phyloP scores from a whole-genome alignment of 2,797 vertebrate genomes.

The Gouania willdenowi region DNA sequence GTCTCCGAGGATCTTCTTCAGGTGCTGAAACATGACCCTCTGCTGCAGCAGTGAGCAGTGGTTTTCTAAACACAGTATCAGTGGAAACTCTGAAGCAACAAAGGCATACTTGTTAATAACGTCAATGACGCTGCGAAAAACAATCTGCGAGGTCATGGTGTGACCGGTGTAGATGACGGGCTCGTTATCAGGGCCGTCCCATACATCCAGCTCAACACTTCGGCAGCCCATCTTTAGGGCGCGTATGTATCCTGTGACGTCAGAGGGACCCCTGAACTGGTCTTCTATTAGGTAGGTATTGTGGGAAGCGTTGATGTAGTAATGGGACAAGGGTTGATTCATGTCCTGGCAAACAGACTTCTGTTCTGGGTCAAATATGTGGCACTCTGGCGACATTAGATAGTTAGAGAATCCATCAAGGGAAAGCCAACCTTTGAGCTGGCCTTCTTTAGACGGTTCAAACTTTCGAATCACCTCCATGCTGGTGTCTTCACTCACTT shows the following conservation, averaged over 20 bases:
- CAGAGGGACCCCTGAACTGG: constrained; percentile 95
- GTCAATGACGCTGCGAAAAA: constrained; percentile 93
- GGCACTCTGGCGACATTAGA: constrained; percentile 94
- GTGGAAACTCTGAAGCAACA: constrained; percentile 91
- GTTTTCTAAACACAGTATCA: constrained; percentile 95
- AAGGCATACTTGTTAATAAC: constrained; percentile 95
- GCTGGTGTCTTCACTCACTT: constrained; percentile 93
- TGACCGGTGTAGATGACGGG: constrained; percentile 97
- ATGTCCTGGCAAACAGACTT: constrained; percentile 96
- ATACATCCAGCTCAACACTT: constrained; percentile 93
- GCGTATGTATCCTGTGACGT: constrained; percentile 95
- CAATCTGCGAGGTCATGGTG: constrained; percentile 96
- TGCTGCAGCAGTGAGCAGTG: constrained; percentile 96
- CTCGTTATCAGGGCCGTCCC: constrained; percentile 94
- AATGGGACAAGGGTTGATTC: constrained; percentile 94
- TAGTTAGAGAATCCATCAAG: constrained; percentile 97
- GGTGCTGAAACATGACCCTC: constrained; percentile 94
- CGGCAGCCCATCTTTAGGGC: constrained; percentile 98
- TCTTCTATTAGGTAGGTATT: constrained; percentile 98
- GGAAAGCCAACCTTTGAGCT: constrained; percentile 90
- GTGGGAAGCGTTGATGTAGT: constrained; percentile 97
- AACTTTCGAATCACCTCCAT: constrained; percentile 92
- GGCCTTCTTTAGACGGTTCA: constrained; percentile 92
- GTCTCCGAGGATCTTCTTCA: constrained; percentile 94
- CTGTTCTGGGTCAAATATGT: constrained; percentile 96